Conservation (phyloP, 2,888 invertebrate genomes). For the Polyommatus icarus region DNA sequence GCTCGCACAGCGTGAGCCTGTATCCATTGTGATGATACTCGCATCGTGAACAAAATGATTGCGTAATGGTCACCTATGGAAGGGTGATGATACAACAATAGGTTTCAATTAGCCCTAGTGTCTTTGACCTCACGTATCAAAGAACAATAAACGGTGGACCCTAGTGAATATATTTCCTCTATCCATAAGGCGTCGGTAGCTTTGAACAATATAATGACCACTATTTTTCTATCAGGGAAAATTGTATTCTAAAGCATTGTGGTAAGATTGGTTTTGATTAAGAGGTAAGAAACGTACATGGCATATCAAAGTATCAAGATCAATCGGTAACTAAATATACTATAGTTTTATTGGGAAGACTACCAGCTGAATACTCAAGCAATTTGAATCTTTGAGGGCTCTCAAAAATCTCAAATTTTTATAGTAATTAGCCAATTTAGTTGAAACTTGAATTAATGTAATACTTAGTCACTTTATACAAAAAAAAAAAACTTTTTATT, state of each 20-base stretch:
- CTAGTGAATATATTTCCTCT: slow-evolving; percentile 39
- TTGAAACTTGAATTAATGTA: too few relatives aligned
- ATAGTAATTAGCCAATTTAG: too few relatives aligned
- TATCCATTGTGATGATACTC: too few relatives aligned
- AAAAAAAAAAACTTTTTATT: too few relatives aligned
- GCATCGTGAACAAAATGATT: background rate
- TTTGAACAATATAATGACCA: slow-evolving; percentile 37
- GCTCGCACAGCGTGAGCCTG: too few relatives aligned
- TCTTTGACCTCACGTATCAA: slow-evolving; percentile 39
- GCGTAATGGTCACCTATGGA: background rate
- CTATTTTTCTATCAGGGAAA: background rate
- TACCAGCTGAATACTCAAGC: background rate
- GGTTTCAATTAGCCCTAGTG: slow-evolving; percentile 24
- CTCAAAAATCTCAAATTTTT: background rate
- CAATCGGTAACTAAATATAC: background rate
- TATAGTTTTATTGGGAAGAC: background rate
- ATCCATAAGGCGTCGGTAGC: slow-evolving; percentile 37
- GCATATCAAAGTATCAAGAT: slow-evolving; percentile 18
- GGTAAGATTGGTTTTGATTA: background rate
- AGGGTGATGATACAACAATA: background rate
- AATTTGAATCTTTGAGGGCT: background rate
- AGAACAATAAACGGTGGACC: slow-evolving; percentile 37
- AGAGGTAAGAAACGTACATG: background rate
- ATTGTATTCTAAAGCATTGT: background rate
- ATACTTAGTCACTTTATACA: too few relatives aligned